A percentile compares a stretch with the other conserved stretches of the same genome.
Conservation (phyloP, 1,140 invertebrate genomes). For the Tetramorium parvispinum region DNA sequence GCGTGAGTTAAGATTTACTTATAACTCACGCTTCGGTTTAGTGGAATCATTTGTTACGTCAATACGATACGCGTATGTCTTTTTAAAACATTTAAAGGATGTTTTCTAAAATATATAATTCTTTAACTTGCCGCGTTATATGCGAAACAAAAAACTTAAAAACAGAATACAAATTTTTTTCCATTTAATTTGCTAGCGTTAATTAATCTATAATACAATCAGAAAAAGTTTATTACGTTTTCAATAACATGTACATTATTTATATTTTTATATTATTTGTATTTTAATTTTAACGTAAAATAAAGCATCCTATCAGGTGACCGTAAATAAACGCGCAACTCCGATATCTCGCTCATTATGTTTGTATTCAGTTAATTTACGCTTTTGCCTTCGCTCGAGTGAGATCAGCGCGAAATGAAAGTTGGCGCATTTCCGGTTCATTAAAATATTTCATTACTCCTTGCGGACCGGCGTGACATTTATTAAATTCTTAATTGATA, state of each 20-base stretch:
- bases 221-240: neutral
- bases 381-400: neutral
- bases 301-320: neutral
- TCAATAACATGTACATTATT: neutral
- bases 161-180: neutral
- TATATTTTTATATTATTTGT: neutral
- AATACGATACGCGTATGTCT: neutral
- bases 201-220: neutral
- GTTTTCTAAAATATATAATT: neutral
- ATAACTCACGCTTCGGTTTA: neutral
- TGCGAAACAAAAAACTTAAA: neutral
- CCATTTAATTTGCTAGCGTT: neutral
- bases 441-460: constrained; percentile 60
- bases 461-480: constrained; percentile 31
- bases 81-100: neutral
- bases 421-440: constrained; percentile 40
- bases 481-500: constrained; percentile 71
- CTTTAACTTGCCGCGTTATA: neutral
- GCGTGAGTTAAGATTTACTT: neutral
- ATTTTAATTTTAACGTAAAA: constrained; percentile 12
- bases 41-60: neutral
- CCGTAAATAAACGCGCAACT: constrained; percentile 24
- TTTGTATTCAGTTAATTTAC: constrained; percentile 46
- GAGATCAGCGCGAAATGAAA: constrained; percentile 16
- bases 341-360: constrained; percentile 12